These are phyloP conservation scores for Leptocoma aspasia DNA, from an alignment of 2,113 vertebrate genomes.

Conservation along the genomic window DNA sequence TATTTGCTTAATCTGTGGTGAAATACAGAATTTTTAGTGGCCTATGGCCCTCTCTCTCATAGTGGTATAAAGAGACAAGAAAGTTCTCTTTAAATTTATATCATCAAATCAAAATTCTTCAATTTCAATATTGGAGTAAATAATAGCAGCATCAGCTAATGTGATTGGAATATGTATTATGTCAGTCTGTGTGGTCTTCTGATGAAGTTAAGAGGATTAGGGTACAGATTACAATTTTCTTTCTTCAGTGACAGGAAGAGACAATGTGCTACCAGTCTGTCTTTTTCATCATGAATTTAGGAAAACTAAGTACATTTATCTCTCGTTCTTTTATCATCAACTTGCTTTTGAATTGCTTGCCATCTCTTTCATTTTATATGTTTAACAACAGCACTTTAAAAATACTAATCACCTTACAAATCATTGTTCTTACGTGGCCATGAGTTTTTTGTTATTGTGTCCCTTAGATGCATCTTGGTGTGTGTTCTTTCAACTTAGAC, in stretches of 20 bases:
- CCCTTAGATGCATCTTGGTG: not conserved
- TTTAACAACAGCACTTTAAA: conserved; percentile 26
- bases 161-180: not conserved
- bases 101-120: not conserved
- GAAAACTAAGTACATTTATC: conserved; percentile 15
- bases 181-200: not conserved
- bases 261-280: not conserved
- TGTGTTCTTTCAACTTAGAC: not conserved
- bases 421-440: not conserved
- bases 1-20: not conserved
- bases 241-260: not conserved
- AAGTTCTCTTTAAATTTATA: not conserved
- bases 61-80: not conserved
- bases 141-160: not conserved
- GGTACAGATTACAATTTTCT: conserved; percentile 1
- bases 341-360: not conserved
- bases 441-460: not conserved
- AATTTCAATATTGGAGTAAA: not conserved
- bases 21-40: not conserved
- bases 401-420: not conserved
- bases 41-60: not conserved
- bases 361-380: not conserved
- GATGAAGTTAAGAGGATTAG: conserved; percentile 12
- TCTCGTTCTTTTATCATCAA: not conserved
- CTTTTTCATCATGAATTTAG: not conserved